A percentile compares a stretch with the other conserved stretches of the same genome.
Conservation (phyloP, 1,140 invertebrate species). For the Lamellibrachia luymesi region DNA sequence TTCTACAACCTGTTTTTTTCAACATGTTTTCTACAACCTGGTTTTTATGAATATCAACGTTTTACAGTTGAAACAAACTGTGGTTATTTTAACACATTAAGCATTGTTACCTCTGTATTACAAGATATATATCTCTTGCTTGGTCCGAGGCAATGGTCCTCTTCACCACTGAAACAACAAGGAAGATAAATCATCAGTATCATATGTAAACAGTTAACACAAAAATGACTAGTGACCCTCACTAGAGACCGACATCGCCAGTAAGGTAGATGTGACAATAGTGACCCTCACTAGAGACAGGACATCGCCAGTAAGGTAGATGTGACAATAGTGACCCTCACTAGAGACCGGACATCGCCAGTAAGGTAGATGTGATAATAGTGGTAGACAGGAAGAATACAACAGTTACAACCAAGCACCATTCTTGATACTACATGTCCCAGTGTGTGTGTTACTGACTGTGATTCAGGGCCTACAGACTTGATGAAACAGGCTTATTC, state of each 20-base stretch:
- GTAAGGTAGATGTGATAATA: too few relatives aligned
- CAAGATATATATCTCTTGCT: conserved; percentile 70
- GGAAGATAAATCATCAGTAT: background rate
- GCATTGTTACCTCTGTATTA: conserved; percentile 51
- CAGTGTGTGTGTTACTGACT: background rate
- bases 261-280: too few relatives aligned
- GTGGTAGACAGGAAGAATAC: too few relatives aligned
- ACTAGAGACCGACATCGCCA: too few relatives aligned
- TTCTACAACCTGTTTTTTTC: too few relatives aligned
- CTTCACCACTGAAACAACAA: background rate
- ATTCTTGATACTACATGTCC: background rate
- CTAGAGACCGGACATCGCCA: background rate
- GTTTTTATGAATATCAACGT: too few relatives aligned
- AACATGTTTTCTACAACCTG: too few relatives aligned
- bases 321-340: background rate
- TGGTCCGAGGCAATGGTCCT: conserved; percentile 68
- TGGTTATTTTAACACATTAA: background rate
- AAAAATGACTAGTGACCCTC: background rate
- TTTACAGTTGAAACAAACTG: too few relatives aligned
- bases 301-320: too few relatives aligned
- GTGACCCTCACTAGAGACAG: background rate
- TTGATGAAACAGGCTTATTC: too few relatives aligned
- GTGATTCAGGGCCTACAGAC: too few relatives aligned
- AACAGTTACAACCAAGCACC: background rate
- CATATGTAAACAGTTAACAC: background rate